Conservation (phyloP, 2,888 invertebrate genomes). For the Hanleya hanleyi region DNA sequence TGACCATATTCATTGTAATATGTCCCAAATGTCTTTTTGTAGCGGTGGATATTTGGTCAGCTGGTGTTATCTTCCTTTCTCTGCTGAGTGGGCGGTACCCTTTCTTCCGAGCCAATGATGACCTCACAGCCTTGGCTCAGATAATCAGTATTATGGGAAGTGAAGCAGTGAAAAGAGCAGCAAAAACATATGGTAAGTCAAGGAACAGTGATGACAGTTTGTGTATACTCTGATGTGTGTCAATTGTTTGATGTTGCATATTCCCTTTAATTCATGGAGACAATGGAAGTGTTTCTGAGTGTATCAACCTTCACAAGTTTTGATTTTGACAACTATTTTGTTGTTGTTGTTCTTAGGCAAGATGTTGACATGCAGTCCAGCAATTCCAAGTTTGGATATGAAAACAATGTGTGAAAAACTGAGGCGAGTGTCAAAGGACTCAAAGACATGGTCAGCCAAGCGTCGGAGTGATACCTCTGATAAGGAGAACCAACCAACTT, state of each 20-base stretch:
- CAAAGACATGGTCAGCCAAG: neutral
- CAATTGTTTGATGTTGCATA: no score
- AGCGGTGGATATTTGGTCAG: constrained; percentile 93
- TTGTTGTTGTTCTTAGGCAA: constrained; percentile 56
- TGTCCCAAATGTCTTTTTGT: constrained; percentile 43
- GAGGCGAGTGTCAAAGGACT: constrained; percentile 21
- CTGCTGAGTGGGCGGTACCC: constrained; percentile 87
- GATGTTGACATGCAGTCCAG: constrained; percentile 54
- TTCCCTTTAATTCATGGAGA: no score
- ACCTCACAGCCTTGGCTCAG: constrained; percentile 86
- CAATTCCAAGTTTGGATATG: constrained; percentile 64
- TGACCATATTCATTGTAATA: no score
- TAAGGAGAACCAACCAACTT: constrained; percentile 24
- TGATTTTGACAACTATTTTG: no score
- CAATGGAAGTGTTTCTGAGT: no score
- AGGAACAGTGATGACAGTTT: neutral
- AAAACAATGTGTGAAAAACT: constrained; percentile 71
- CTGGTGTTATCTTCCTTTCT: constrained; percentile 87
- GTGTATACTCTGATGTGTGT: no score
- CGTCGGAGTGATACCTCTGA: constrained; percentile 13
- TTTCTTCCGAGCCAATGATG: constrained; percentile 88
- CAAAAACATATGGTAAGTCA: constrained; percentile 79
- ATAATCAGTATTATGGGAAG: constrained; percentile 87
- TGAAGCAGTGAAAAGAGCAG: constrained; percentile 80
- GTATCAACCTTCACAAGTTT: no score